Conservation (phyloP, 2,888 invertebrate genomes). For the Acanthococcus lagerstroemiae region DNA sequence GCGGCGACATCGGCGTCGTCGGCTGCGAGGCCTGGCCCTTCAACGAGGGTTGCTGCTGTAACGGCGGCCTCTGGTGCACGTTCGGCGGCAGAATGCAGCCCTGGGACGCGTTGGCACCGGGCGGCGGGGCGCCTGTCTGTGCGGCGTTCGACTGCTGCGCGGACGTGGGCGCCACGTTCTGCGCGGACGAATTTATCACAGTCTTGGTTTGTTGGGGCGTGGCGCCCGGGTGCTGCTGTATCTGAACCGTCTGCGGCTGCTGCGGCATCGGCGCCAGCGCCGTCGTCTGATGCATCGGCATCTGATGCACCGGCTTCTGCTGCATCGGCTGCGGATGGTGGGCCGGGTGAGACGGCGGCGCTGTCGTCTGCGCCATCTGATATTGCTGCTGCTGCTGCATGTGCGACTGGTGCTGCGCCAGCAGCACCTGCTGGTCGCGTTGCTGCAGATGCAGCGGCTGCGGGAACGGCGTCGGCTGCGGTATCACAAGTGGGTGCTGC, state of each 20-base stretch:
- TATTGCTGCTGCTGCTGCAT: conserved; percentile 4
- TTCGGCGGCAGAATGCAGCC: neutral
- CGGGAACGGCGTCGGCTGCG: neutral
- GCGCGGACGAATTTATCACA: conserved; percentile 16
- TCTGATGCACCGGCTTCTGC: neutral
- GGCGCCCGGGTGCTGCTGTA: conserved; percentile 1
- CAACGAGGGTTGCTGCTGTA: conserved; percentile 9
- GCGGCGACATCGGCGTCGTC: neutral
- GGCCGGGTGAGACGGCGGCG: neutral
- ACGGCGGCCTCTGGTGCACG: conserved; percentile 13
- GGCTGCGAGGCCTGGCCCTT: neutral
- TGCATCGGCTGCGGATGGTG: conserved; percentile 11
- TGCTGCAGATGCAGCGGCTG: conserved; percentile 9
- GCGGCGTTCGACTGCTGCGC: conserved; percentile 1
- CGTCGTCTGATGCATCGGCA: neutral
- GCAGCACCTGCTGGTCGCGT: too few species aligned
- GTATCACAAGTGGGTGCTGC: conserved; percentile 7
- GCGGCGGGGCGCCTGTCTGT: conserved; percentile 1
- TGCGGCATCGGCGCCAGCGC: conserved; percentile 1
- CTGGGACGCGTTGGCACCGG: neutral
- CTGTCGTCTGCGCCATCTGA: neutral
- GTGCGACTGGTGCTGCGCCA: neutral
- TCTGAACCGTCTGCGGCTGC: neutral
- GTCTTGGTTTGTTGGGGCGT: conserved; percentile 2
- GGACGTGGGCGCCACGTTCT: neutral